Evolutionary conservation across 2,888 invertebrate genomes (phyloP).

Genomic region (Acleris cristana): DNA sequence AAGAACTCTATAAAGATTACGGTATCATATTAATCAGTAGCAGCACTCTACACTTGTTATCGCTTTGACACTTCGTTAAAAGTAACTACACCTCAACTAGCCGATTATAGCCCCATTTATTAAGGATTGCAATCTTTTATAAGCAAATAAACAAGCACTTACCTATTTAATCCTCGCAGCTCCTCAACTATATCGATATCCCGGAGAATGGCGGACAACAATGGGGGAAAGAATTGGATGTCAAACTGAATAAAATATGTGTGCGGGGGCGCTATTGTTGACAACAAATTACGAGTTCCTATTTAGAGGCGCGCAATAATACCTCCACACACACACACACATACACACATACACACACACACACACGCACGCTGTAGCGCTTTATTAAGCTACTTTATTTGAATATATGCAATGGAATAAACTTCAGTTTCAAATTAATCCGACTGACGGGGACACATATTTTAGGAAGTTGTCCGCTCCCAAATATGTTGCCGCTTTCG

Average conservation of each 20-base stretch:
- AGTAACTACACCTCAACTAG: too few species aligned
- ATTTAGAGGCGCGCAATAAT: conserved; percentile 67
- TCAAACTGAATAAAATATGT: conserved; percentile 71
- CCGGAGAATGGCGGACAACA: conserved; percentile 59
- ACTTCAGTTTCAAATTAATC: background rate
- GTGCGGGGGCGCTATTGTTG: conserved; percentile 63
- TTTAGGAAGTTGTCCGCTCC: too few species aligned
- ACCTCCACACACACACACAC: conserved; percentile 52
- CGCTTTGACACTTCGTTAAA: too few species aligned
- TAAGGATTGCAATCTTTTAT: background rate
- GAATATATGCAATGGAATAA: background rate
- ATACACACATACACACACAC: conserved; percentile 37
- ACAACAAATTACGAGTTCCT: conserved; percentile 68
- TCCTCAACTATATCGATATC: conserved; percentile 43
- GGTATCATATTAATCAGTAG: too few species aligned
- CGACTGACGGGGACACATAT: too few species aligned
- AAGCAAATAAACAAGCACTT: conserved; percentile 25
- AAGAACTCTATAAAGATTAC: too few species aligned
- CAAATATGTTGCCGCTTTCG: too few species aligned
- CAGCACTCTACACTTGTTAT: too few species aligned
- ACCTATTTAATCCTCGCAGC: conserved; percentile 30
- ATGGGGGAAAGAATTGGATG: conserved; percentile 66
- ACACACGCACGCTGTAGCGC: background rate
- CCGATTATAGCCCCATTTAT: too few species aligned
- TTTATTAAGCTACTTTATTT: background rate